Base-by-base conservation (phyloP, 2,888 invertebrate species). In the Spodoptera littoralis region DNA sequence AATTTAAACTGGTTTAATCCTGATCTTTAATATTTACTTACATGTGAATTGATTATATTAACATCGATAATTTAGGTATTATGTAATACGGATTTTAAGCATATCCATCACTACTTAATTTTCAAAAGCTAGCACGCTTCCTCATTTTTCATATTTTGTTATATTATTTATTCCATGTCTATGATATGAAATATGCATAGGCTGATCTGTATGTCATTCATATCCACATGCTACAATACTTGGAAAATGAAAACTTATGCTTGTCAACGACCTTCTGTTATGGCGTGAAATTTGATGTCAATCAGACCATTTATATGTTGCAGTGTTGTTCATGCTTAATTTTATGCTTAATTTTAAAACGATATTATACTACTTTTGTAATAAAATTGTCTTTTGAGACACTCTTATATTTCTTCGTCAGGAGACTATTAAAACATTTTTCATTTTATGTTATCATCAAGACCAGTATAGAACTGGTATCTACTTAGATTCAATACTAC, bases 181-280 rank as follows among this genome's bases (percentile, higher is more conserved):
- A 47, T 65, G 50, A 59, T 56, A 65, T 70, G 72, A 74, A 73
- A 76, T 77, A 80, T 81, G 77, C 80, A 77, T 68, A 68, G 58
- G 63, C 64, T 54, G 57, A 49, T 67, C 66, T 69, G 59, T 64
- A 78, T 79, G 78, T 72, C 77, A 73, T 62, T 75, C 76, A 56
- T 73, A 27, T 58, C 61, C 56, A 64, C 64, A 60, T 63, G 54
- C 63, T 52, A 43, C 11, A 36, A 5, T 68, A 73, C 73, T 73
- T 56, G 60, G 77, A 73, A 72, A 76, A 72, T 76, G 65, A 56
- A 72, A 72, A 71, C 66, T 59, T 43, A 42, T 54, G 56, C 49
- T 65, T 58, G 71, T 53, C 72, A 54, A 66, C 61, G 51, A 50
- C 52, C 45, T 43, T 42, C 68, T 30, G 46, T 65, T 73, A 77